Conservation (phyloP, 2,113 vertebrate genomes). For the Trogon surrucura region DNA sequence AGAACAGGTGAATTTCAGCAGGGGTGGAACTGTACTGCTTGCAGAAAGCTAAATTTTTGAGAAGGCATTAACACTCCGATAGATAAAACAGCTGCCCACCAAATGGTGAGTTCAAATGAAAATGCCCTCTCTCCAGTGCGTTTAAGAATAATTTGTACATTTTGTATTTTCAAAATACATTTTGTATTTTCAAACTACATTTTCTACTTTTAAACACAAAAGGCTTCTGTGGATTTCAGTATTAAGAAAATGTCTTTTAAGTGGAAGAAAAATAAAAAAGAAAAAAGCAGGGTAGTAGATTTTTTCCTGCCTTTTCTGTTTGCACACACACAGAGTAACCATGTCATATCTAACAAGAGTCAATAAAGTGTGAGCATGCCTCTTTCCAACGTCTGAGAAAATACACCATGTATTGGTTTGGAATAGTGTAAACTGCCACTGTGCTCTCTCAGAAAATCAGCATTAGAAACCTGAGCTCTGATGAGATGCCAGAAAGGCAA, state of each 20-base stretch:
- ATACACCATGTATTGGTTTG: background rate
- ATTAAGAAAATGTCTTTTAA: background rate
- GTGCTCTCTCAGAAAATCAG: background rate
- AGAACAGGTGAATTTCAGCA: background rate
- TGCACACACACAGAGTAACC: background rate
- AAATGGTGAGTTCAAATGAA: background rate
- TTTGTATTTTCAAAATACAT: background rate
- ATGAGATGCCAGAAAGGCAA: background rate
- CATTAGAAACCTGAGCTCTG: background rate
- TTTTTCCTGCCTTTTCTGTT: background rate
- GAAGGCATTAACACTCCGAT: background rate
- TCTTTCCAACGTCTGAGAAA: background rate
- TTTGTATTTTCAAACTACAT: background rate
- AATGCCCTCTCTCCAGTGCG: background rate
- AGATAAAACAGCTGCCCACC: background rate
- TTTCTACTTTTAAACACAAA: background rate
- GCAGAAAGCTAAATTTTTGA: background rate
- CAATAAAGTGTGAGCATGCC: background rate
- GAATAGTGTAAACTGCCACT: background rate
- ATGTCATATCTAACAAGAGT: background rate
- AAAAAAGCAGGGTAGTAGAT: background rate
- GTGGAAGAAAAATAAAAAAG: too few species aligned
- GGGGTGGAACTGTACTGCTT: background rate
- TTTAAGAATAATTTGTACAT: background rate
- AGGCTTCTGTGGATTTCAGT: background rate